A percentile compares a stretch with the other conserved stretches of the same genome.
phyloP scores from a whole-genome alignment of 2,888 invertebrate species.

The Phyllotreta cruciferae region DNA sequence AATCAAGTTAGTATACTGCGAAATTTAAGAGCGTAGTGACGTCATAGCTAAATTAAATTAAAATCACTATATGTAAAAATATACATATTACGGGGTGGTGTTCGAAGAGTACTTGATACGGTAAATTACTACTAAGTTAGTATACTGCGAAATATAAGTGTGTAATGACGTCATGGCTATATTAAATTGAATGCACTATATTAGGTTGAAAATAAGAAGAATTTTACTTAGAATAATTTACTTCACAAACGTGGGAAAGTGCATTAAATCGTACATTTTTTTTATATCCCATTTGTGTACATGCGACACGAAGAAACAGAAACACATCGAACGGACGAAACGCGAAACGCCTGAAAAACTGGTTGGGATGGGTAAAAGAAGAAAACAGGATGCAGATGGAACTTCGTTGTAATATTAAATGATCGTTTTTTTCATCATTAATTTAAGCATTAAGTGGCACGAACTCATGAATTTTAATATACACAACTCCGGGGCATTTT shows the following conservation, averaged over 20 bases:
- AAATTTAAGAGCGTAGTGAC: too few relatives aligned
- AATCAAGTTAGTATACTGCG: too few relatives aligned
- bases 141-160: too few relatives aligned
- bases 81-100: too few relatives aligned
- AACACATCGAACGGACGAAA: not conserved
- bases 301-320: slow-evolving; percentile 9
- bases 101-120: too few relatives aligned
- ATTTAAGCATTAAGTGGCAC: slow-evolving; percentile 29
- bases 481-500: slow-evolving; percentile 1
- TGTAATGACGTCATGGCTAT: too few relatives aligned
- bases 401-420: slow-evolving; percentile 26
- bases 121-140: too few relatives aligned
- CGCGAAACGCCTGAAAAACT: slow-evolving; percentile 13
- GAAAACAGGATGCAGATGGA: slow-evolving; percentile 33
- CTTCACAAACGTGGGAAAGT: slow-evolving; percentile 27
- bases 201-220: too few relatives aligned
- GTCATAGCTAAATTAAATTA: too few relatives aligned
- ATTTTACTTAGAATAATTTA: slow-evolving; percentile 1
- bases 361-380: slow-evolving; percentile 14
- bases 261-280: slow-evolving; percentile 19
- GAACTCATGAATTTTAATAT: slow-evolving; percentile 22
- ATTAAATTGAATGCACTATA: too few relatives aligned
- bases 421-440: slow-evolving; percentile 27
- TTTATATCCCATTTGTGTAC: not conserved
- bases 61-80: too few relatives aligned